Percentiles rank a stretch among this genome's conserved stretches.
Conservation (phyloP, 2,797 vertebrate species). For the Varecia variegata region DNA sequence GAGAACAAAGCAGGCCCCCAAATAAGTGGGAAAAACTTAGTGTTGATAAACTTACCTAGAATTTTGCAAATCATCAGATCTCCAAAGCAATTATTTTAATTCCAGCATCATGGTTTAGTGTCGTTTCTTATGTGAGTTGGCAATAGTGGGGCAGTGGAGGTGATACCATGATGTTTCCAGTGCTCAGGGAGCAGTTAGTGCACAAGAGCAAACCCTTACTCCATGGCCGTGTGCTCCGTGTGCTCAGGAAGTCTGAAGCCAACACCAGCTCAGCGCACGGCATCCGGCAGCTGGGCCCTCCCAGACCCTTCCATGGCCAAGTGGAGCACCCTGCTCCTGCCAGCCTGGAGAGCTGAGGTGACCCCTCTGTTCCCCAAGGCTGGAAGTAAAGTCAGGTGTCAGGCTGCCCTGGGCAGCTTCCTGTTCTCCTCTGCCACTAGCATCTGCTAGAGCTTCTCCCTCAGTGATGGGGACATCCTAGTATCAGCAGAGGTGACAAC, state of each 20-base stretch:
- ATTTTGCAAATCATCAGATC: not conserved
- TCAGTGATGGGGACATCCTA: no score
- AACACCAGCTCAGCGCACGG: not conserved
- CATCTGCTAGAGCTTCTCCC: no score
- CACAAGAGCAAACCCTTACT: not conserved
- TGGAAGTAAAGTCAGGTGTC: no score
- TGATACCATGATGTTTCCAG: not conserved
- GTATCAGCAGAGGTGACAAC: no score
- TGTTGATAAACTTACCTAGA: not conserved
- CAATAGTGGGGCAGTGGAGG: not conserved
- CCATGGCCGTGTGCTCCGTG: no score
- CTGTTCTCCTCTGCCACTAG: no score
- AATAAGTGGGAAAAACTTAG: not conserved
- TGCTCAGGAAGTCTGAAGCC: no score
- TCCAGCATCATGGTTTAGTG: not conserved
- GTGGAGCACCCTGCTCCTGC: not conserved
- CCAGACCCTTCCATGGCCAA: accelerated
- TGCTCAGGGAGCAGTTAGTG: not conserved
- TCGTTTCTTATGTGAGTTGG: not conserved
- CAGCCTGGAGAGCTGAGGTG: no score
- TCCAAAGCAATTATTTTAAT: not conserved
- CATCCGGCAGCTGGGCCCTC: no score
- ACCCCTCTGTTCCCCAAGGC: not conserved
- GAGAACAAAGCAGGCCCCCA: not conserved
- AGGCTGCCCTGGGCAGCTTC: no score